phyloP scores from a whole-genome alignment of 2,888 invertebrate species.

The Acleris holmiana region DNA sequence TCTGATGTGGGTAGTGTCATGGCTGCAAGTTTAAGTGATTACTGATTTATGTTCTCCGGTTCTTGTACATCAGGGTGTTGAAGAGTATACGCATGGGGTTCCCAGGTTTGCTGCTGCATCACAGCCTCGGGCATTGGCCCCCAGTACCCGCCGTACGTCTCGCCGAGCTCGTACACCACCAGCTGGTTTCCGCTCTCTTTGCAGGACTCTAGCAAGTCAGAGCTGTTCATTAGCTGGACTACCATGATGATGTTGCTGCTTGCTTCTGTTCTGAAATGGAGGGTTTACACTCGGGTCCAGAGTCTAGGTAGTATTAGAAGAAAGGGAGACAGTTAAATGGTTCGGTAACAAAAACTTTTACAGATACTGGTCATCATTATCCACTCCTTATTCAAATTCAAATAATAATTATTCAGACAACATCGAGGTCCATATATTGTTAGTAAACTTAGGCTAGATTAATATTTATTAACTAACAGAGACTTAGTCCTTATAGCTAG shows the following conservation, averaged over 20 bases:
- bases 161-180: constrained; percentile 66
- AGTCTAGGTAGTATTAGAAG: too few relatives aligned
- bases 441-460: too few relatives aligned
- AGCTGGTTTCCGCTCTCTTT: constrained; percentile 54
- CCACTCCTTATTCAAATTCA: too few relatives aligned
- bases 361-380: too few relatives aligned
- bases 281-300: background rate
- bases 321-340: too few relatives aligned
- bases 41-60: background rate
- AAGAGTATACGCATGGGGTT: constrained; percentile 52
- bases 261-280: constrained; percentile 61
- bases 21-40: too few relatives aligned
- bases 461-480: too few relatives aligned
- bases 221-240: constrained; percentile 51
- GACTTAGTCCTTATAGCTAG: too few relatives aligned
- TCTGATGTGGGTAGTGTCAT: too few relatives aligned
- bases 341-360: too few relatives aligned
- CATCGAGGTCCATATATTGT: too few relatives aligned
- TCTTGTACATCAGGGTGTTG: background rate
- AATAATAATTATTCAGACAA: too few relatives aligned
- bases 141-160: constrained; percentile 77
- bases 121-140: constrained; percentile 60
- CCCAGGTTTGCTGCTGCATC: constrained; percentile 41
- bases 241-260: constrained; percentile 71
- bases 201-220: constrained; percentile 51